phyloP scores from a whole-genome alignment of 2,888 invertebrate genomes.

The Cheilosia urbana region DNA sequence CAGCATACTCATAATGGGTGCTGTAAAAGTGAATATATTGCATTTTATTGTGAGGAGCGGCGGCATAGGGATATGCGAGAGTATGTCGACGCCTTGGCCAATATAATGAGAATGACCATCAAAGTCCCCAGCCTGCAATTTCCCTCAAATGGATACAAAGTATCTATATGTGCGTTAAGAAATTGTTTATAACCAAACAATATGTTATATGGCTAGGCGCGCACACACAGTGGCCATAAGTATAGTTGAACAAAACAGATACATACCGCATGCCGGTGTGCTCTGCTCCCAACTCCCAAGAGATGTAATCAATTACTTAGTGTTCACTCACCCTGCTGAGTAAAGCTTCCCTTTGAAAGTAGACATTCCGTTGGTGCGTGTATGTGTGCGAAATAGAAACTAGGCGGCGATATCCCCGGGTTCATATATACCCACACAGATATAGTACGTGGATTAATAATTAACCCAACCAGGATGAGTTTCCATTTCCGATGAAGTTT shows the following conservation, averaged over 20 bases:
- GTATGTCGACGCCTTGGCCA: conserved; percentile 32
- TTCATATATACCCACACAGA: too few relatives aligned
- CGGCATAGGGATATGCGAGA: conserved; percentile 5
- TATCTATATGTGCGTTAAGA: conserved; percentile 60
- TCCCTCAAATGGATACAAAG: conserved; percentile 45
- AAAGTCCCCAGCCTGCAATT: conserved; percentile 24
- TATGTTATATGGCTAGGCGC: conserved; percentile 37
- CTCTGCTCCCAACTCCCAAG: conserved; percentile 80
- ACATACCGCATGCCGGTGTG: conserved; percentile 4
- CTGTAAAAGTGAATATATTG: conserved; percentile 57
- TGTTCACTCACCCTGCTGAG: conserved; percentile 75
- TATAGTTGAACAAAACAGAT: conserved; percentile 29
- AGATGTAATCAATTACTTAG: conserved; percentile 84
- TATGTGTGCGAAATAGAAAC: conserved; percentile 13
- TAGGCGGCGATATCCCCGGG: not conserved
- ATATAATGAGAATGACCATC: conserved; percentile 57
- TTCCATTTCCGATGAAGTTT: conserved; percentile 67
- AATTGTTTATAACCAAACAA: conserved; percentile 66
- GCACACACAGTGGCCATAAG: conserved; percentile 16
- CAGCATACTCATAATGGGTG: conserved; percentile 21
- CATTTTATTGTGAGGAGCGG: conserved; percentile 50
- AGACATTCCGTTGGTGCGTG: not conserved
- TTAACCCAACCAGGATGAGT: conserved; percentile 63
- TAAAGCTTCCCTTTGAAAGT: conserved; percentile 34
- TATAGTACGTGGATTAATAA: conserved; percentile 63